A percentile compares a stretch with the other conserved stretches of the same genome.
These are phyloP conservation scores for Pogonomyrmex barbatus DNA, from an alignment of 1,140 invertebrate species.

Conservation along the genomic window DNA sequence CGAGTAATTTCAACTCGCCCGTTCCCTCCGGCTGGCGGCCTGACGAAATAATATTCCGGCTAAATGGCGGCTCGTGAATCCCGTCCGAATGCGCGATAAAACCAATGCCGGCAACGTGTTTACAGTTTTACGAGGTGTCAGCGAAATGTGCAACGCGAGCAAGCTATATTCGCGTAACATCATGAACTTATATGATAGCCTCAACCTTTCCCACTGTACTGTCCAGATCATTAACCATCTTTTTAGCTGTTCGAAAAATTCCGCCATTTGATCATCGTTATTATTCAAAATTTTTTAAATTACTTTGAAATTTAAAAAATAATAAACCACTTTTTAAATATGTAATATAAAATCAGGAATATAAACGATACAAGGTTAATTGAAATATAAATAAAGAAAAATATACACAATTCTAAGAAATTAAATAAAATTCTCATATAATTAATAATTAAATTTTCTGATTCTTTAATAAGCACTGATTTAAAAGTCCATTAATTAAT, in stretches of 20 bases:
- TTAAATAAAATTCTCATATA: slow-evolving; percentile 20
- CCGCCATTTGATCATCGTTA: background rate
- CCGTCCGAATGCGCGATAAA: slow-evolving; percentile 70
- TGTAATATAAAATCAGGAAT: background rate
- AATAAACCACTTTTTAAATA: background rate
- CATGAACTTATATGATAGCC: slow-evolving; percentile 31
- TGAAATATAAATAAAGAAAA: background rate
- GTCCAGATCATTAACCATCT: background rate
- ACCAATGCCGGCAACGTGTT: slow-evolving; percentile 71
- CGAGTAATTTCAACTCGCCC: slow-evolving; percentile 50
- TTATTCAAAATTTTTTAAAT: slow-evolving; percentile 12
- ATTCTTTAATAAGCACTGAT: slow-evolving; percentile 14
- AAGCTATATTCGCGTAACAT: slow-evolving; percentile 34
- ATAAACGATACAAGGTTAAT: background rate
- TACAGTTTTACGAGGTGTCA: slow-evolving; percentile 74
- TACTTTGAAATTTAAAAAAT: background rate
- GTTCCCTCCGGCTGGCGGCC: slow-evolving; percentile 22
- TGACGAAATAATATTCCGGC: slow-evolving; percentile 55
- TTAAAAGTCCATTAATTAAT: slow-evolving; percentile 41
- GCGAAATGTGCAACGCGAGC: slow-evolving; percentile 55
- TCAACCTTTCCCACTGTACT: background rate
- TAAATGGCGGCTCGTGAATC: slow-evolving; percentile 57
- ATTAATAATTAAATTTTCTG: slow-evolving; percentile 21
- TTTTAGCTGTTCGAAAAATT: background rate
- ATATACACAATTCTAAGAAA: background rate